Percentiles rank a stretch among this genome's conserved stretches.
phyloP scores from a whole-genome alignment of 35 echinoderm and acorn worm genomes.

The Eucidaris tribuloides region DNA sequence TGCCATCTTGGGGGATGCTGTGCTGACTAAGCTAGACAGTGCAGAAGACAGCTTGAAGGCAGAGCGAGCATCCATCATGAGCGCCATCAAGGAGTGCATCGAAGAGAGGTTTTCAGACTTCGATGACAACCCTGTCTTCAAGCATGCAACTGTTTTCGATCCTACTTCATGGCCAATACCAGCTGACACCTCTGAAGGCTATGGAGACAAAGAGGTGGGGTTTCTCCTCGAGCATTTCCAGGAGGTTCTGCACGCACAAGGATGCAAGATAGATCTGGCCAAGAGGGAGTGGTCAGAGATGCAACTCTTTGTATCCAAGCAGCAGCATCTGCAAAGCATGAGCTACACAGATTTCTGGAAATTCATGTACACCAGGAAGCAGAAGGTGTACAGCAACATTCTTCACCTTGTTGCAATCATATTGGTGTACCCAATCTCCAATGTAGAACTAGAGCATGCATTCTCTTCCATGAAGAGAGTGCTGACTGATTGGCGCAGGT shows the following conservation, averaged over 20 bases:
- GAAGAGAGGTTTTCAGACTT: not conserved
- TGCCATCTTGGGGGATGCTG: not conserved
- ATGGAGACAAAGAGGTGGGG: not conserved
- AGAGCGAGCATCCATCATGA: not conserved
- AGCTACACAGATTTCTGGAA: constrained; percentile 9
- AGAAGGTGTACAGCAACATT: not conserved
- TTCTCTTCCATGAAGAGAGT: constrained; percentile 29
- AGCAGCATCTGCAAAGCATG: not conserved
- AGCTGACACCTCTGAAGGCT: not conserved
- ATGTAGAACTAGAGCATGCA: constrained; percentile 11
- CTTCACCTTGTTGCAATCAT: constrained; percentile 26
- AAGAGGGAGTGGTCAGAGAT: constrained; percentile 17
- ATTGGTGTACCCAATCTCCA: constrained; percentile 33
- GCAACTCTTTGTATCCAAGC: not conserved
- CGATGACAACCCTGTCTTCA: not conserved
- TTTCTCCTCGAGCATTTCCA: constrained; percentile 16
- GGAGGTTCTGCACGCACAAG: not conserved
- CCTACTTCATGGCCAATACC: not conserved
- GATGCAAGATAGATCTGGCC: not conserved
- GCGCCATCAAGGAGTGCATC: not conserved
- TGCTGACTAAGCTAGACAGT: not conserved
- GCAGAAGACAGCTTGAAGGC: not conserved
- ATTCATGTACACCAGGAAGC: not conserved
- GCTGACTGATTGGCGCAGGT: not conserved
- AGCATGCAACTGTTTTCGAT: not conserved